Evolutionary conservation across 2,113 vertebrate species (phyloP).

Genomic region (Caloenas nicobarica): DNA sequence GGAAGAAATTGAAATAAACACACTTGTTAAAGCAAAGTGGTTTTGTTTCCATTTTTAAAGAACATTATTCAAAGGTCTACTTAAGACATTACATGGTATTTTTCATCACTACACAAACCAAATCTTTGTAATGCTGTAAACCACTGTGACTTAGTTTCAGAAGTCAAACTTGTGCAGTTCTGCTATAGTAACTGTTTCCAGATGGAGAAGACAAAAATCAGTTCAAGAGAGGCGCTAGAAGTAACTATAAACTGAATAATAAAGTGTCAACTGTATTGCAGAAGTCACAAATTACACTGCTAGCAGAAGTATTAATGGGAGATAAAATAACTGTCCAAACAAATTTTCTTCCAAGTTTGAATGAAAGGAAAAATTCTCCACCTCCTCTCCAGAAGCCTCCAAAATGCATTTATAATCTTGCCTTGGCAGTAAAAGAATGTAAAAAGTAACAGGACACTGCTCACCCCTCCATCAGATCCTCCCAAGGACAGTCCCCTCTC

Average conservation of each 20-base stretch:
- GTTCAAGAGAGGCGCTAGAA: neutral
- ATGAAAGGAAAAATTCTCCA: neutral
- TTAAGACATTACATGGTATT: neutral
- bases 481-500: conserved; percentile 90
- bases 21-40: neutral
- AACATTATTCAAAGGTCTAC: neutral
- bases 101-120: neutral
- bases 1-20: neutral
- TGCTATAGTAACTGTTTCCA: neutral
- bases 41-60: neutral
- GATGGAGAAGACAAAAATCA: neutral
- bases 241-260: neutral
- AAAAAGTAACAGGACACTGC: conserved; percentile 60
- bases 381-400: neutral
- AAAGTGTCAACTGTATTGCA: neutral
- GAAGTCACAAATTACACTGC: neutral
- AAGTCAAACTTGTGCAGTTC: neutral
- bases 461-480: conserved; percentile 97
- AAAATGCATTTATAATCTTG: neutral
- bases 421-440: conserved; percentile 4
- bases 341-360: neutral
- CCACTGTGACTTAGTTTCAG: neutral
- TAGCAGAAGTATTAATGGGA: neutral
- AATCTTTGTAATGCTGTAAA: neutral
- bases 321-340: neutral